phyloP scores from a whole-genome alignment of 2,113 vertebrate species.

The Peromyscus polionotus region DNA sequence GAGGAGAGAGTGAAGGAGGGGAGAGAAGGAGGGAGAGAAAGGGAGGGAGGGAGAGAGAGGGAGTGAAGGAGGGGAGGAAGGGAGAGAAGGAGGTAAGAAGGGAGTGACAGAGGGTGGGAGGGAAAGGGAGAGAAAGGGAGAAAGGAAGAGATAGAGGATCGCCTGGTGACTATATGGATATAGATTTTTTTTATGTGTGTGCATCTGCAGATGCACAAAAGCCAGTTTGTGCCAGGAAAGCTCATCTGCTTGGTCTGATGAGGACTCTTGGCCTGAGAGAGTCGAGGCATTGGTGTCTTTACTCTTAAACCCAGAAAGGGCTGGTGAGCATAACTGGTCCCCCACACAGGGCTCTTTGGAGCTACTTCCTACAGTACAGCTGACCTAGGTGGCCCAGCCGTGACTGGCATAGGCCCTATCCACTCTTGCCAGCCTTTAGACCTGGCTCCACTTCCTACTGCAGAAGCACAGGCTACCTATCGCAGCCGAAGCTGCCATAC shows the following conservation, averaged over 20 bases:
- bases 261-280: background rate
- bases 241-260: background rate
- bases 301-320: background rate
- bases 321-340: background rate
- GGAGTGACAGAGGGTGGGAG: no score
- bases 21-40: no score
- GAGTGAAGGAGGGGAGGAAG: no score
- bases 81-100: no score
- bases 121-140: background rate
- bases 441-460: background rate
- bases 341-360: background rate
- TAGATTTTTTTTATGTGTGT: background rate
- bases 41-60: no score
- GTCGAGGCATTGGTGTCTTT: background rate
- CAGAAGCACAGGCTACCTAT: background rate
- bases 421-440: background rate
- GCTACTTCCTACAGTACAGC: background rate
- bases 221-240: background rate
- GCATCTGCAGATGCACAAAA: background rate
- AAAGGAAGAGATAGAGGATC: background rate
- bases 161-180: background rate
- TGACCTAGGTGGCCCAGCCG: background rate
- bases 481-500: background rate
- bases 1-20: no score
- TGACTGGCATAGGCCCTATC: background rate